Percentiles rank a stretch among this genome's conserved stretches.
phyloP scores from a whole-genome alignment of 2,888 invertebrate genomes.

The Onchidella celtica region DNA sequence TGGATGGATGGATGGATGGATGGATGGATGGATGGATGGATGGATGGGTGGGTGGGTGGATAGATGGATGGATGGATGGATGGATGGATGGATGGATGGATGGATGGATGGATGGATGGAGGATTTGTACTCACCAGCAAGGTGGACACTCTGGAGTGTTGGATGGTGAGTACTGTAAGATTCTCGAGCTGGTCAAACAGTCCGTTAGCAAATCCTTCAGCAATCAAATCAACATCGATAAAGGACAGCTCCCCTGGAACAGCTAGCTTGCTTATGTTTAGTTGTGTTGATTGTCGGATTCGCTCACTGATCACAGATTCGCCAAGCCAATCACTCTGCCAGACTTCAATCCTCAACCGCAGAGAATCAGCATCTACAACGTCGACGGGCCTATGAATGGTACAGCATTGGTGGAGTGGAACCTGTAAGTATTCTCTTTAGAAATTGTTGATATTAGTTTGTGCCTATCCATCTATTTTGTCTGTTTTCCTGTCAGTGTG shows the following conservation, averaged over 20 bases:
- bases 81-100: not conserved
- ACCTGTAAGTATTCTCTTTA: not conserved
- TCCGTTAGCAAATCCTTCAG: constrained; percentile 56
- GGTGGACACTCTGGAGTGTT: not conserved
- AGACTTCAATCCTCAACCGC: constrained; percentile 22
- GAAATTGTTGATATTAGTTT: not conserved
- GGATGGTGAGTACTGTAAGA: constrained; percentile 5
- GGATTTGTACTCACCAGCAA: constrained; percentile 24
- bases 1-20: not conserved
- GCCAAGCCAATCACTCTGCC: not conserved
- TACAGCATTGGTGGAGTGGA: constrained; percentile 1
- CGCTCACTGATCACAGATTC: constrained; percentile 16
- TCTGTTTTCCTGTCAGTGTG: not conserved
- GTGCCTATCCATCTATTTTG: not conserved
- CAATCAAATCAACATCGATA: constrained; percentile 53
- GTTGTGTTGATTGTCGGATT: no score
- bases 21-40: no score
- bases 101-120: not conserved
- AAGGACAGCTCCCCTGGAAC: constrained; percentile 57
- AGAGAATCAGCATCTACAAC: constrained; percentile 35
- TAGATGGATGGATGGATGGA: not conserved
- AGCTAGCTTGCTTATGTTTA: constrained; percentile 31
- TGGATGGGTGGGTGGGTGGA: not conserved
- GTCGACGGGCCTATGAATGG: constrained; percentile 14
- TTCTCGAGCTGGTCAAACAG: not conserved